Evolutionary conservation across 1,140 invertebrate genomes (phyloP).

Genomic region (Lerema accius): DNA sequence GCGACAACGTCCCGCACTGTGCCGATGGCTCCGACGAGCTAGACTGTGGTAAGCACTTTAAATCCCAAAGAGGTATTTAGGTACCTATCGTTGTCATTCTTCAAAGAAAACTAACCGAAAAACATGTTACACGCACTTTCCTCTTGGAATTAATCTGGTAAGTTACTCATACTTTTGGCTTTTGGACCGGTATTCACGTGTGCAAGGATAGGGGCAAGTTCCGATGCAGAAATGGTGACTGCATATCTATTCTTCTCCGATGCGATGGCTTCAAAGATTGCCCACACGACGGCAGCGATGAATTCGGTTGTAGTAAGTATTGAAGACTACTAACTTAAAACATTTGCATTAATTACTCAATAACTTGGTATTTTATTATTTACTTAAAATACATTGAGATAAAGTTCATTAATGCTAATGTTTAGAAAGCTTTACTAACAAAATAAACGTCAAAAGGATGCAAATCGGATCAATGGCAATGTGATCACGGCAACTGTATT

Average conservation of each 20-base stretch:
- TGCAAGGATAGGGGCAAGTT: constrained; percentile 70
- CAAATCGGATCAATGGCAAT: constrained; percentile 84
- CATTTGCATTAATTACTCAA: constrained; percentile 13
- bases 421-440: constrained; percentile 36
- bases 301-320: constrained; percentile 84
- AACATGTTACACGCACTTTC: constrained; percentile 47
- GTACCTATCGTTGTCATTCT: too few relatives aligned
- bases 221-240: constrained; percentile 86
- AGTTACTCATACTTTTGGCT: constrained; percentile 52
- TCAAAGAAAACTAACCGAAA: constrained; percentile 9
- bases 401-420: constrained; percentile 16
- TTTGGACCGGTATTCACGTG: constrained; percentile 67
- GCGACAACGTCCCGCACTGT: constrained; percentile 89
- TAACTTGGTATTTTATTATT: not conserved
- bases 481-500: constrained; percentile 86
- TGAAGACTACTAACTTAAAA: not conserved
- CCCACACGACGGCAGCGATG: constrained; percentile 83
- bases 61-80: too few relatives aligned
- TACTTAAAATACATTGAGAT: too few relatives aligned
- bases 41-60: constrained; percentile 82
- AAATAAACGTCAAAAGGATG: constrained; percentile 76
- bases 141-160: constrained; percentile 53
- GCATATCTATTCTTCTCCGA: constrained; percentile 86
- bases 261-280: constrained; percentile 84
- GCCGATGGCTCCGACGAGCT: constrained; percentile 89